A percentile compares a stretch with the other conserved stretches of the same genome.
phyloP scores from a whole-genome alignment of 2,888 invertebrate genomes.

The Bursaphelenchus okinawaensis region DNA sequence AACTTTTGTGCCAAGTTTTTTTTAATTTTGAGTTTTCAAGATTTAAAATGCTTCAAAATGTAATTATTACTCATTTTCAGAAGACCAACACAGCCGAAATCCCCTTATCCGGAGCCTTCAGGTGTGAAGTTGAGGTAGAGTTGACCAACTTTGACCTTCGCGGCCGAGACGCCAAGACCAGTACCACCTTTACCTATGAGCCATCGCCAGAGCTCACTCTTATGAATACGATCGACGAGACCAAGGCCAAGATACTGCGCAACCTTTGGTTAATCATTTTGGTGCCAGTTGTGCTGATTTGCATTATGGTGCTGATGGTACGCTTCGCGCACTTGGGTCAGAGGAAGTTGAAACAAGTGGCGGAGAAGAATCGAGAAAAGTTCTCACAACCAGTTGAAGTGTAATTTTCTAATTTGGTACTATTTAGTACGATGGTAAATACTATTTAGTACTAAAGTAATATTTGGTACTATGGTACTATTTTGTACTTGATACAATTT shows the following conservation, averaged over 20 bases:
- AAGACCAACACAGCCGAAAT: constrained; percentile 30
- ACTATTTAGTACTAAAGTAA: too few relatives aligned
- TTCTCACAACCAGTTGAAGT: neutral
- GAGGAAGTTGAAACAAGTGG: constrained; percentile 8
- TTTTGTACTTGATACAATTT: too few relatives aligned
- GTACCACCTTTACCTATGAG: constrained; percentile 2
- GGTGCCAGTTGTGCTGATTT: neutral
- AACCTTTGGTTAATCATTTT: constrained; percentile 13
- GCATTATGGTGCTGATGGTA: constrained; percentile 1
- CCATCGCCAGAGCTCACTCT: neutral
- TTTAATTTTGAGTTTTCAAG: too few relatives aligned
- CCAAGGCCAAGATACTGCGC: neutral
- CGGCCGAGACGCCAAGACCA: constrained; percentile 26
- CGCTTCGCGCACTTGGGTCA: constrained; percentile 9
- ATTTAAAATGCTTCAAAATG: too few relatives aligned
- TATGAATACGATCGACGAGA: neutral
- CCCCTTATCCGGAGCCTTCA: constrained; percentile 1
- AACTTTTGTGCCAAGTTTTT: too few relatives aligned
- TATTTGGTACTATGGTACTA: too few relatives aligned
- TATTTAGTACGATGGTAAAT: too few relatives aligned
- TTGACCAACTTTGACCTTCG: constrained; percentile 47
- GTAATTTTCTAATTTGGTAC: too few relatives aligned
- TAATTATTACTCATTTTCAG: too few relatives aligned
- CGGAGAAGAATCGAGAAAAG: neutral
- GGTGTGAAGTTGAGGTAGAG: constrained; percentile 45